Percentiles rank a stretch among this genome's conserved stretches.
Evolutionary conservation across 2,113 vertebrate genomes (phyloP).

Genomic region (Ammodytes marinus): DNA sequence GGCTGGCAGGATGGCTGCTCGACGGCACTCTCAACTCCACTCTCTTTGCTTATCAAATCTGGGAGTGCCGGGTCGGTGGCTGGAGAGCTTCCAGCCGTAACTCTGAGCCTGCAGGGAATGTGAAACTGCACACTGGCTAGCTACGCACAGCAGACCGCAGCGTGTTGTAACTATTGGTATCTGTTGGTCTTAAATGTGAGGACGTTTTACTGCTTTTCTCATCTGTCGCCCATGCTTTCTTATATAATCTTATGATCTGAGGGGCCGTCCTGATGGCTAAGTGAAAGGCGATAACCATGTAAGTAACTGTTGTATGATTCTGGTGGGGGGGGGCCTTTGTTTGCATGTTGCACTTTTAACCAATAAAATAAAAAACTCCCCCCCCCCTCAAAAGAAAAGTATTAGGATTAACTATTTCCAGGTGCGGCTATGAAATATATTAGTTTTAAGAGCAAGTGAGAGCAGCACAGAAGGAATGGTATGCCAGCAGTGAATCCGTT

Average conservation of each 20-base stretch:
- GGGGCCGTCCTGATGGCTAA: too few relatives aligned
- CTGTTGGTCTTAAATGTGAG: not conserved
- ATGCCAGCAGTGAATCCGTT: slow-evolving; percentile 33
- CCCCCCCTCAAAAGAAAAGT: not conserved
- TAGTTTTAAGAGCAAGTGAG: slow-evolving; percentile 10
- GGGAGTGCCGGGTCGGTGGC: slow-evolving; percentile 56
- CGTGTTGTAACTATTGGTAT: not conserved
- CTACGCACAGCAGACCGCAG: too few relatives aligned
- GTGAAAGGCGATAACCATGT: too few relatives aligned
- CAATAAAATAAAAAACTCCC: not conserved
- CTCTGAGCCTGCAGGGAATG: not conserved
- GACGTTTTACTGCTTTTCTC: too few relatives aligned
- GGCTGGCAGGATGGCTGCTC: slow-evolving; percentile 50
- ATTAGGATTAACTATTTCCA: not conserved
- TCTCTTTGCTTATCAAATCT: slow-evolving; percentile 74
- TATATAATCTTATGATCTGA: too few relatives aligned
- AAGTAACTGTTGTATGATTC: too few relatives aligned
- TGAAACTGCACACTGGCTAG: slow-evolving; percentile 8
- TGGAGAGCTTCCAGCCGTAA: slow-evolving; percentile 40
- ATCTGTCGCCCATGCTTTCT: too few relatives aligned
- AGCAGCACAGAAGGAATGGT: slow-evolving; percentile 18
- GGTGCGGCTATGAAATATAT: slow-evolving; percentile 1
- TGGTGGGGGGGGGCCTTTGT: too few relatives aligned
- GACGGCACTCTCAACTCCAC: slow-evolving; percentile 43
- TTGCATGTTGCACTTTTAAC: not conserved